Conservation (phyloP, 1,140 invertebrate genomes). For the Tetranychus urticae region DNA sequence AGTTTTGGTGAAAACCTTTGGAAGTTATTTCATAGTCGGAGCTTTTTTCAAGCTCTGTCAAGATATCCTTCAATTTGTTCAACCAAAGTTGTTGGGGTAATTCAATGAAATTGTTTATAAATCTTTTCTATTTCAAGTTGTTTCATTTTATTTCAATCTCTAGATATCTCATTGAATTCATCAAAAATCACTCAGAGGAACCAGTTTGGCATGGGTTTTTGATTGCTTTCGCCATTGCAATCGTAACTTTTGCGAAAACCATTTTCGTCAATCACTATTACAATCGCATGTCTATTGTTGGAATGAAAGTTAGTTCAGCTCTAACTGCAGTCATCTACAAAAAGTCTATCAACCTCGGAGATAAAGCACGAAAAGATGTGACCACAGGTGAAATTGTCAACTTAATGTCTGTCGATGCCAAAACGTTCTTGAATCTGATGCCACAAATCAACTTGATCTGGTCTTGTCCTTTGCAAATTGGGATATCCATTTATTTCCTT, state of each 20-base stretch:
- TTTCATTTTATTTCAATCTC: not conserved
- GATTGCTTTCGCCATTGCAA: conserved; percentile 29
- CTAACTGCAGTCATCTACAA: conserved; percentile 20
- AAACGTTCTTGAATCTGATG: conserved; percentile 13
- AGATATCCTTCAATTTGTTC: not conserved
- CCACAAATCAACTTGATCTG: conserved; percentile 15
- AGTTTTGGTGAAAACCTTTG: conserved; percentile 37
- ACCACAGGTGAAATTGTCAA: conserved; percentile 36
- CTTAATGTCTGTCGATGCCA: conserved; percentile 28
- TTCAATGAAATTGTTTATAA: not conserved
- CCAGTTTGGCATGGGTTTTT: conserved; percentile 61
- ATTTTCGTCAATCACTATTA: conserved; percentile 23
- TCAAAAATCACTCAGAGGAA: conserved; percentile 25
- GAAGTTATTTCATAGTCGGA: conserved; percentile 17
- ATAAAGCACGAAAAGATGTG: conserved; percentile 26
- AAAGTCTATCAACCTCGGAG: conserved; percentile 21
- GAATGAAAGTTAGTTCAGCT: conserved; percentile 18
- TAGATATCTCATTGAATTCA: conserved; percentile 31
- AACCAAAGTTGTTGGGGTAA: not conserved
- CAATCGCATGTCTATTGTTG: conserved; percentile 23
- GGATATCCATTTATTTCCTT: conserved; percentile 21
- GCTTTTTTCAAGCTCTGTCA: not conserved
- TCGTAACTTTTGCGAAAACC: not conserved
- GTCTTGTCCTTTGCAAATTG: conserved; percentile 20
- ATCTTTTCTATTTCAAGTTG: too few relatives aligned